phyloP scores from a whole-genome alignment of 2,113 vertebrate genomes.

The Alexandromys fortis region DNA sequence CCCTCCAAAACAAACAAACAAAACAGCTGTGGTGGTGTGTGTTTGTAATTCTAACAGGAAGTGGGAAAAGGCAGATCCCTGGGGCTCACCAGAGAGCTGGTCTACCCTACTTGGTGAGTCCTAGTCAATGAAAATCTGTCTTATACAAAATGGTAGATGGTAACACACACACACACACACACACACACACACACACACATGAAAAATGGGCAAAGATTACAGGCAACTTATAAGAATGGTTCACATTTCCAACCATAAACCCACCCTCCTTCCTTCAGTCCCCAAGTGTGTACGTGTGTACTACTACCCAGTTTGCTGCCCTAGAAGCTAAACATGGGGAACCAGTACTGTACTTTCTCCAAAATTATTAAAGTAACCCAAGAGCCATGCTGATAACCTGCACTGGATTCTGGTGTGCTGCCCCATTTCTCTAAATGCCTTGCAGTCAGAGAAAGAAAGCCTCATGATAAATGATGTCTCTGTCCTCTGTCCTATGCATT shows the following conservation, averaged over 20 bases:
- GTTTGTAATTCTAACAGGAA: background rate
- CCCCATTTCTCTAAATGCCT: constrained; percentile 46
- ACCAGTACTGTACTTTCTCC: background rate
- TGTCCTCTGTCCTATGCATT: constrained; percentile 55
- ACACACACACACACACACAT: background rate
- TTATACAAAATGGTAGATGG: background rate
- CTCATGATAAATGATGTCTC: constrained; percentile 72
- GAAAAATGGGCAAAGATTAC: background rate
- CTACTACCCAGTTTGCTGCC: background rate
- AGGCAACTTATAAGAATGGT: background rate
- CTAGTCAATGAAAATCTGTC: background rate
- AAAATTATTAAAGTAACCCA: constrained; percentile 11
- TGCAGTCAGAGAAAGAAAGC: constrained; percentile 34
- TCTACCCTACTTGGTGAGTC: background rate
- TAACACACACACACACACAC: background rate
- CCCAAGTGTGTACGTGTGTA: background rate
- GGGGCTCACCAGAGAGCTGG: background rate
- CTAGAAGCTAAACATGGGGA: background rate
- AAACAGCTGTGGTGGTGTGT: background rate
- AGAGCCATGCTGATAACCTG: background rate
- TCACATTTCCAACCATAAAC: background rate
- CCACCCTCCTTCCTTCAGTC: background rate
- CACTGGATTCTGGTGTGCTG: background rate
- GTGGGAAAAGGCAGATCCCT: background rate
- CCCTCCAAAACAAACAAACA: background rate